Conservation (phyloP, 53 echinoderm and acorn worm genomes). For the Apostichopus leukothele region DNA sequence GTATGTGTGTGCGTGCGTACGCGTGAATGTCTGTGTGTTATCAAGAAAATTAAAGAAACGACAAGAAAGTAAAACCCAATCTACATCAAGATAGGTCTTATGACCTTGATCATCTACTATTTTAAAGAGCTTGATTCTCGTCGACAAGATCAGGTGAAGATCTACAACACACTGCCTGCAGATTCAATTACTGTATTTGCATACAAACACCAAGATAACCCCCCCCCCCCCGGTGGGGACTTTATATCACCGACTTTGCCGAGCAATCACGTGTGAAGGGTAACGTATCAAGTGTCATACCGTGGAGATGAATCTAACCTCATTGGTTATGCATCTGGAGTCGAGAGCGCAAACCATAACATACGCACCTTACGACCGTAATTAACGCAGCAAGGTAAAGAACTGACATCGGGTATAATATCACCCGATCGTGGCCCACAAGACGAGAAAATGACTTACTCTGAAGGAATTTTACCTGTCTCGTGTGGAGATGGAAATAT, state of each 20-base stretch:
- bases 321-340: neutral
- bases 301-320: neutral
- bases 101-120: neutral
- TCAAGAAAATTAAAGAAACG: too few species aligned
- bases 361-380: neutral
- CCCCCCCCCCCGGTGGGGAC: neutral
- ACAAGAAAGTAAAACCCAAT: too few species aligned
- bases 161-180: neutral
- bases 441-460: neutral
- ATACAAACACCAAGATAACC: neutral
- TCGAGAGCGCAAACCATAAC: neutral
- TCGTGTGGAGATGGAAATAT: neutral
- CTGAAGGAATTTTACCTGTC: neutral
- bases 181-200: constrained; percentile 13
- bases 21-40: too few species aligned
- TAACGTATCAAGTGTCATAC: neutral
- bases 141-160: neutral
- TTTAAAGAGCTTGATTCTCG: too few species aligned
- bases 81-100: neutral
- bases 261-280: neutral
- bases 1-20: too few species aligned
- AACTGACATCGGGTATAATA: neutral
- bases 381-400: neutral
- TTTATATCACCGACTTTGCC: neutral
- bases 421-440: neutral